phyloP scores from a whole-genome alignment of 2,888 invertebrate species.

The Tachina lurida region DNA sequence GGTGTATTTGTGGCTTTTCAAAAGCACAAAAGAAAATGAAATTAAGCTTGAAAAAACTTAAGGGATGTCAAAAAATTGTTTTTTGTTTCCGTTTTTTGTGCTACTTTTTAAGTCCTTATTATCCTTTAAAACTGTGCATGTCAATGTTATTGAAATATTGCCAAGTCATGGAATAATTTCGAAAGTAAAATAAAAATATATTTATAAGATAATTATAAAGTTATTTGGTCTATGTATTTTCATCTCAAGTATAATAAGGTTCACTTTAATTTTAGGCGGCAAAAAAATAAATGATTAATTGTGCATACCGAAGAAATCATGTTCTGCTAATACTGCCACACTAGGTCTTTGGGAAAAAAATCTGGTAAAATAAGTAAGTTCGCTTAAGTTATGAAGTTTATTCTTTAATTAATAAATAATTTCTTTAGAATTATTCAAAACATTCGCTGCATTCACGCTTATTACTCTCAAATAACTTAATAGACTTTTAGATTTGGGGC shows the following conservation, averaged over 20 bases:
- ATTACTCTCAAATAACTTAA: no score
- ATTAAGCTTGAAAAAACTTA: slow-evolving; percentile 25
- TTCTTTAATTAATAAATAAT: no score
- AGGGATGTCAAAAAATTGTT: slow-evolving; percentile 42
- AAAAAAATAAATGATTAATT: neutral
- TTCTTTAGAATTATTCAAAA: no score
- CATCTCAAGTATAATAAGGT: neutral
- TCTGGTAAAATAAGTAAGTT: no score
- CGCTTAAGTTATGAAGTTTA: no score
- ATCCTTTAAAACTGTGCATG: slow-evolving; percentile 28
- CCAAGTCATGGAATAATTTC: slow-evolving; percentile 19
- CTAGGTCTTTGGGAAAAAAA: no score
- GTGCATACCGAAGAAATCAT: no score
- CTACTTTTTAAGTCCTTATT: slow-evolving; percentile 30
- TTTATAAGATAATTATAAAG: slow-evolving; percentile 7
- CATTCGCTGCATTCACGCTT: no score
- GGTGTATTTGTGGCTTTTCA: neutral
- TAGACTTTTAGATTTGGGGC: no score
- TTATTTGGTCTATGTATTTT: slow-evolving; percentile 10
- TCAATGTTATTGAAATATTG: slow-evolving; percentile 52
- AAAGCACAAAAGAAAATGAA: neutral
- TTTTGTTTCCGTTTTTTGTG: neutral
- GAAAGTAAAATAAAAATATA: neutral
- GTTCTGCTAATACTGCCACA: no score
- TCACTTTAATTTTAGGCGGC: neutral